Percentiles rank a stretch among this genome's conserved stretches.
Evolutionary conservation across 2,797 vertebrate genomes (phyloP).

Genomic region (Basileuterus tristriatus): DNA sequence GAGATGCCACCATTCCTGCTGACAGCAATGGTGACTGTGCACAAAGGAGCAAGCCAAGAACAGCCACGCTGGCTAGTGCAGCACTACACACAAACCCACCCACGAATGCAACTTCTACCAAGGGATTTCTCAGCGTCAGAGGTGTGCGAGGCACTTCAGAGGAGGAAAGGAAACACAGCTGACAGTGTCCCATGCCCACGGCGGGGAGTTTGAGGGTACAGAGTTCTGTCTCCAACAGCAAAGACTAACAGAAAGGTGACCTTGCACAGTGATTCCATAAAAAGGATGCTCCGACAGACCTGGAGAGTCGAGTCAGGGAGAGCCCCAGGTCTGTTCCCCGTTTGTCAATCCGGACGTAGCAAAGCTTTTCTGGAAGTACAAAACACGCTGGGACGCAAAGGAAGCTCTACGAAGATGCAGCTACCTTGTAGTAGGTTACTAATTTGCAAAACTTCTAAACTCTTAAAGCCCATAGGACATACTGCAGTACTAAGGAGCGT

Average conservation of each 20-base stretch:
- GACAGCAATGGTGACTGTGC: conserved; percentile 46
- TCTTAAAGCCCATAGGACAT: conserved; percentile 70
- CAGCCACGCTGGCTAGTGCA: conserved; percentile 57
- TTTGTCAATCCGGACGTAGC: conserved; percentile 2
- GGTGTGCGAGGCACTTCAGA: conserved; percentile 73
- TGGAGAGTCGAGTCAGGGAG: not conserved
- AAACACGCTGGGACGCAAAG: conserved; percentile 68
- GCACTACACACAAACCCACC: conserved; percentile 48
- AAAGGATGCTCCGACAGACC: conserved; percentile 56
- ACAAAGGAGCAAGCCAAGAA: conserved; percentile 58
- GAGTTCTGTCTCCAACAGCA: conserved; percentile 48
- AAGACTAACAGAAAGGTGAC: conserved; percentile 51
- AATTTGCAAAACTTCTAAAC: conserved; percentile 65
- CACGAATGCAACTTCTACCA: conserved; percentile 36
- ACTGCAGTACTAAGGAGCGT: conserved; percentile 67
- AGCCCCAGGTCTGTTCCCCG: not conserved
- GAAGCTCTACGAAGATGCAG: conserved; percentile 69
- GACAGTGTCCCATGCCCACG: conserved; percentile 60
- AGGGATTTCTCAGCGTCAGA: conserved; percentile 50
- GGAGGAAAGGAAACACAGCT: conserved; percentile 52
- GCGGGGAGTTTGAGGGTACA: conserved; percentile 37
- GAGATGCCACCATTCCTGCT: conserved; percentile 49
- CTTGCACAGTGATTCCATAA: conserved; percentile 64
- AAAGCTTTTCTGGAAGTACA: conserved; percentile 71
- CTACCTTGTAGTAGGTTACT: conserved; percentile 68